Conservation (phyloP, 1,140 invertebrate species). For the Arion vulgaris region DNA sequence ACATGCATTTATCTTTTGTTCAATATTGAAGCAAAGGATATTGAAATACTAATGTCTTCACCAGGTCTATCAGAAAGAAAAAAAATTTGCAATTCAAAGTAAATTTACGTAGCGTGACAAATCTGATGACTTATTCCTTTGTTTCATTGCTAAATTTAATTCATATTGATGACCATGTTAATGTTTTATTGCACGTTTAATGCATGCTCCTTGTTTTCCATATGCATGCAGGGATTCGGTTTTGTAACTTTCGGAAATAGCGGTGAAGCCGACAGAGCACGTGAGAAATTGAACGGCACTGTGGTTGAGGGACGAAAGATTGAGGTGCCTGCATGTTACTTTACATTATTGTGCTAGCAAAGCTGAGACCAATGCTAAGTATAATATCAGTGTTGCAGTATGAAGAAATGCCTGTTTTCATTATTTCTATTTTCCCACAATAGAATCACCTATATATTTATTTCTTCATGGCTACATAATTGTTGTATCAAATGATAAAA, state of each 20-base stretch:
- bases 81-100: neutral
- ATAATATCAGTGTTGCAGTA: conserved; percentile 64
- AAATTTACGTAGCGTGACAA: neutral
- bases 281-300: conserved; percentile 99
- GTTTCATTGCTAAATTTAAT: conserved; percentile 5
- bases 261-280: conserved; percentile 99
- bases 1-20: neutral
- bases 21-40: neutral
- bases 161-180: conserved; percentile 50
- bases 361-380: conserved; percentile 61
- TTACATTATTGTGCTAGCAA: conserved; percentile 79
- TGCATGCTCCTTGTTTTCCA: conserved; percentile 73
- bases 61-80: neutral
- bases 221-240: conserved; percentile 91
- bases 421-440: conserved; percentile 27
- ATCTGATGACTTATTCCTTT: neutral
- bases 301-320: conserved; percentile 99
- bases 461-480: conserved; percentile 17
- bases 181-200: conserved; percentile 67
- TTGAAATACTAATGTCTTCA: neutral
- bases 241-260: conserved; percentile 99
- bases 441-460: conserved; percentile 8
- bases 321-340: conserved; percentile 85
- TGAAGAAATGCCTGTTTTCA: conserved; percentile 70
- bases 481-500: conserved; percentile 25